Base-by-base conservation (phyloP, 2,797 vertebrate species). In the Hybognathus amarus region DNA sequence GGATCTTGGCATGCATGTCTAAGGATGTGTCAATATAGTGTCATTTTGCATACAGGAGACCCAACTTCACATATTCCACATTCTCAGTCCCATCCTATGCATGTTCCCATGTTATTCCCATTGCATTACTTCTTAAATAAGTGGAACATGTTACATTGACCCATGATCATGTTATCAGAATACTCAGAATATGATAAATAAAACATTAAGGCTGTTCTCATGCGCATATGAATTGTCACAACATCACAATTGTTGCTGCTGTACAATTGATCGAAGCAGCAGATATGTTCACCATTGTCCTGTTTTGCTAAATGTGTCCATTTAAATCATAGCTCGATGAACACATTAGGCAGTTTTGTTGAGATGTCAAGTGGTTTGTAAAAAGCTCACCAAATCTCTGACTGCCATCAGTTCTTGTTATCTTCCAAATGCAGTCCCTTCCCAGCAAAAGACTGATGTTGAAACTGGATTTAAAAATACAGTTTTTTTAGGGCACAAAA, bases 91-190 rank as follows among this genome's bases (percentile, higher is more conserved):
- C 27, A 63, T 33, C 18, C 59, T 12, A 47, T 79, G 10, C 17
- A 38, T 56, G 40, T 36, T 67, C 36, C 45, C 69, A 24, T 63
- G 40, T 56, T 82, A 76, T 76, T 74, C 61, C 7, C 80, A 67
- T 67, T 79, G 68, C 80, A 67, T 67, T 79, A 79, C 15, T 82
- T 36, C 61, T 50, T 12, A 9, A 63, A 45, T 79, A 24, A 50
- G 45, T 76, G 40, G 50, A 61, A 63, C 24, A 42, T n/a, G 56
- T 75, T 45, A 59, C 61, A 77, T 82, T 38, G 75, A 70, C 76
- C 84, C 47, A 6, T 77, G 84, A 85, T 87, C 81, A 84, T 84
- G 80, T 83, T 80, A 40, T 85, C 75, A 76, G 77, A 42, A 77
- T 50, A 45, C 56, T 69, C 63, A 79, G 68, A 83, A 77, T 78